These are phyloP conservation scores for Xestia sexstrigata DNA, from an alignment of 2,888 invertebrate species.

Conservation along the genomic window DNA sequence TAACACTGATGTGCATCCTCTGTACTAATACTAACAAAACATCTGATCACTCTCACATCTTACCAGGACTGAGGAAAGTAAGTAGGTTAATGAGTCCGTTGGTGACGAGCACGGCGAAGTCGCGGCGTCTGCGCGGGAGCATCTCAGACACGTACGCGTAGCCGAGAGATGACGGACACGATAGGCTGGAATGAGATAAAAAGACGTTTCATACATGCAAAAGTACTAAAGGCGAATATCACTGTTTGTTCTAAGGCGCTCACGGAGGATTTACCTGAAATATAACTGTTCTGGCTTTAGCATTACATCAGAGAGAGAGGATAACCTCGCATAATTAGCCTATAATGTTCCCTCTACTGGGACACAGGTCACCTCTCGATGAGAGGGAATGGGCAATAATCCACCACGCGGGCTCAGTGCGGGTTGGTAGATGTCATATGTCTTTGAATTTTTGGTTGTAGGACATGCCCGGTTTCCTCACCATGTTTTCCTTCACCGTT, in stretches of 20 bases:
- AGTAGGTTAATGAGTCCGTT: slow-evolving; percentile 82
- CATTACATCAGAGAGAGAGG: background rate
- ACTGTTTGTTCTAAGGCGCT: background rate
- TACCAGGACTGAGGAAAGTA: slow-evolving; percentile 80
- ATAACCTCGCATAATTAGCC: too few species aligned
- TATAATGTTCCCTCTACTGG: too few species aligned
- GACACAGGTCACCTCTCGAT: too few species aligned
- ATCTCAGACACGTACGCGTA: slow-evolving; percentile 79
- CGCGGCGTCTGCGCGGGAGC: slow-evolving; percentile 77
- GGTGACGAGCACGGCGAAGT: slow-evolving; percentile 79
- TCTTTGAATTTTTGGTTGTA: too few species aligned
- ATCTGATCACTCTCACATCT: slow-evolving; percentile 4
- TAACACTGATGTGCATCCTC: background rate
- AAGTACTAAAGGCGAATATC: background rate
- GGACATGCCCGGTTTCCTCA: too few species aligned
- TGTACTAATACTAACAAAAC: too few species aligned
- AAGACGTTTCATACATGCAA: background rate
- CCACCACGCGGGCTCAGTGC: too few species aligned
- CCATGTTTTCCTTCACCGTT: too few species aligned
- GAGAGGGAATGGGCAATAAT: too few species aligned
- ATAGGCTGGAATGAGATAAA: slow-evolving; percentile 74
- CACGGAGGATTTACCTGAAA: background rate
- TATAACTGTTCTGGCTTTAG: background rate
- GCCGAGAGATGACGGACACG: slow-evolving; percentile 79
- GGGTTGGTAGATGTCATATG: too few species aligned